A percentile compares a stretch with the other conserved stretches of the same genome.
phyloP scores from a whole-genome alignment of 2,797 vertebrate genomes.

The Neostethus bicornis region DNA sequence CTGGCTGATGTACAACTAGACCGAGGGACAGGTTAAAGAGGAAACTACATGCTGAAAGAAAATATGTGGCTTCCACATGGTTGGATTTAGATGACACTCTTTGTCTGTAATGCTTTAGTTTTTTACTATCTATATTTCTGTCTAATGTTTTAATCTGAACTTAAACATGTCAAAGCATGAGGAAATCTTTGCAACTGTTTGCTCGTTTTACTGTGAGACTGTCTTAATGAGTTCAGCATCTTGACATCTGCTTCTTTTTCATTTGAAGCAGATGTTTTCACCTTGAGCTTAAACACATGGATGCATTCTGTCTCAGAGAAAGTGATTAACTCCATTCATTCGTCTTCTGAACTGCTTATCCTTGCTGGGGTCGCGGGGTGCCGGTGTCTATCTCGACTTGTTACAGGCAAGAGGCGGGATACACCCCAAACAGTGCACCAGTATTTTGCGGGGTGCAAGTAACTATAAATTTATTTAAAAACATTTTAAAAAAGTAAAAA shows the following conservation, averaged over 20 bases:
- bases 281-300: background rate
- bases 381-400: too few species aligned
- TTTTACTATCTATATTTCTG: background rate
- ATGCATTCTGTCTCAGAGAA: background rate
- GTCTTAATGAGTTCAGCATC: background rate
- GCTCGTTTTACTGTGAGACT: background rate
- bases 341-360: too few species aligned
- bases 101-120: background rate
- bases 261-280: background rate
- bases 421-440: too few species aligned
- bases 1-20: conserved; percentile 15
- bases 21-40: background rate
- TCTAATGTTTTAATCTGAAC: background rate
- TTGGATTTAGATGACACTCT: background rate
- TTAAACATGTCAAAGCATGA: background rate
- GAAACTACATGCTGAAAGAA: background rate
- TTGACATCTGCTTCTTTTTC: background rate
- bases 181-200: background rate
- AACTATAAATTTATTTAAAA: too few species aligned
- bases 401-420: too few species aligned
- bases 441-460: too few species aligned
- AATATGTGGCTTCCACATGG: background rate
- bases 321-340: background rate
- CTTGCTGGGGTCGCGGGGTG: too few species aligned
- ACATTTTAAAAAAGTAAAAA: too few species aligned